These are phyloP conservation scores for Cinclus cinclus DNA, from an alignment of 2,113 vertebrate genomes.

Conservation along the genomic window DNA sequence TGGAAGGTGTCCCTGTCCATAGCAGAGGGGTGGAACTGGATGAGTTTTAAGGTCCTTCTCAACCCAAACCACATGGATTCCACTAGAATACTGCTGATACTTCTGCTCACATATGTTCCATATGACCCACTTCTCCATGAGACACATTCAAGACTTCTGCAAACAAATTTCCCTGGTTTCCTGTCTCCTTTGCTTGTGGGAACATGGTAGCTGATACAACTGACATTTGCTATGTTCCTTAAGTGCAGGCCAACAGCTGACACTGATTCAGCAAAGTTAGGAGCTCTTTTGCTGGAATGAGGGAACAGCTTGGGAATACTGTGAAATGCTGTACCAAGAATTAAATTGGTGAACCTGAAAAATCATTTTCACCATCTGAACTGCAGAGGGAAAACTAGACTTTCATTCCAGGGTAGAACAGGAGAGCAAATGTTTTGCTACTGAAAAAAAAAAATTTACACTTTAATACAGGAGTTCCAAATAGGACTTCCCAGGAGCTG, in stretches of 20 bases:
- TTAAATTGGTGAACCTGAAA: neutral
- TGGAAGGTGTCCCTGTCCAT: neutral
- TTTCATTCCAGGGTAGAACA: neutral
- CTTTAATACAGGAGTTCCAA: neutral
- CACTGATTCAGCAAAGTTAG: neutral
- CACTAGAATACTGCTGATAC: neutral
- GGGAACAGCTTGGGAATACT: neutral
- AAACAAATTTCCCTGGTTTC: neutral
- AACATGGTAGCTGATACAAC: neutral
- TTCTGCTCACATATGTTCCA: neutral
- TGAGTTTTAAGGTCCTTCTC: neutral
- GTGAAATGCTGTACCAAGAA: neutral
- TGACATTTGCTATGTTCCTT: neutral
- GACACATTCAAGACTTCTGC: neutral
- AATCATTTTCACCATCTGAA: neutral
- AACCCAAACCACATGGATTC: neutral
- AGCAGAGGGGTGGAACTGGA: neutral
- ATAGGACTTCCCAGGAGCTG: neutral
- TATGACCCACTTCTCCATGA: neutral
- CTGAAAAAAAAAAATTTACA: neutral
- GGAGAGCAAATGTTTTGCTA: neutral
- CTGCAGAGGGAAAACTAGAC: slow-evolving; percentile 6
- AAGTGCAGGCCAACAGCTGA: neutral
- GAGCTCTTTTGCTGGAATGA: neutral
- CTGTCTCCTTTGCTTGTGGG: neutral